Percentiles rank a stretch among this genome's conserved stretches.
phyloP scores from a whole-genome alignment of 2,888 invertebrate species.

The Nezara viridula region DNA sequence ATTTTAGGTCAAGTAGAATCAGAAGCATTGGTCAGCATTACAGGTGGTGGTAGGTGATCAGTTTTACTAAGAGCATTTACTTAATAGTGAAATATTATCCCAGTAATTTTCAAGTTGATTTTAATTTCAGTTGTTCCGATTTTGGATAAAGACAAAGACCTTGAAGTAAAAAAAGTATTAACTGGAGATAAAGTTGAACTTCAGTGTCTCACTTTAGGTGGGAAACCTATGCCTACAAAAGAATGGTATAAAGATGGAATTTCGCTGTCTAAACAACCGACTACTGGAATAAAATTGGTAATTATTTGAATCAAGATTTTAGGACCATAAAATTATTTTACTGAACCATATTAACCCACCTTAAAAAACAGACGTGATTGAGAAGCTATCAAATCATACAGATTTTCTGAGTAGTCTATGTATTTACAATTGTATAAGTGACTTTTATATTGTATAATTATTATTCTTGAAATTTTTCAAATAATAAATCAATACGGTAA shows the following conservation, averaged over 20 bases:
- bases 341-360: neutral
- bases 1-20: slow-evolving; percentile 70
- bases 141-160: slow-evolving; percentile 56
- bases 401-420: no score
- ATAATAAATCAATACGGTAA: no score
- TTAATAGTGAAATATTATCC: neutral
- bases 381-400: no score
- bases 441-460: no score
- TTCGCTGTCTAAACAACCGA: neutral
- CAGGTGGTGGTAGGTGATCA: slow-evolving; percentile 70
- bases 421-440: no score
- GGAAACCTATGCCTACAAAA: slow-evolving; percentile 68
- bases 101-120: neutral
- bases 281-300: slow-evolving; percentile 50
- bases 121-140: slow-evolving; percentile 60
- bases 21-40: slow-evolving; percentile 69
- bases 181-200: slow-evolving; percentile 65
- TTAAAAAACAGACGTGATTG: neutral
- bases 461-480: no score
- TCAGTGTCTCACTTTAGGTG: slow-evolving; percentile 65
- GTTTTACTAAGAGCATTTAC: neutral
- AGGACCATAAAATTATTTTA: neutral
- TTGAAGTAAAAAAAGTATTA: slow-evolving; percentile 56
- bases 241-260: slow-evolving; percentile 68
- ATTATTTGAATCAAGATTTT: neutral